Percentiles rank a stretch among this genome's conserved stretches.
Evolutionary conservation across 2,113 vertebrate genomes (phyloP).

Genomic region (Calyptommatus sinebrachiatus): DNA sequence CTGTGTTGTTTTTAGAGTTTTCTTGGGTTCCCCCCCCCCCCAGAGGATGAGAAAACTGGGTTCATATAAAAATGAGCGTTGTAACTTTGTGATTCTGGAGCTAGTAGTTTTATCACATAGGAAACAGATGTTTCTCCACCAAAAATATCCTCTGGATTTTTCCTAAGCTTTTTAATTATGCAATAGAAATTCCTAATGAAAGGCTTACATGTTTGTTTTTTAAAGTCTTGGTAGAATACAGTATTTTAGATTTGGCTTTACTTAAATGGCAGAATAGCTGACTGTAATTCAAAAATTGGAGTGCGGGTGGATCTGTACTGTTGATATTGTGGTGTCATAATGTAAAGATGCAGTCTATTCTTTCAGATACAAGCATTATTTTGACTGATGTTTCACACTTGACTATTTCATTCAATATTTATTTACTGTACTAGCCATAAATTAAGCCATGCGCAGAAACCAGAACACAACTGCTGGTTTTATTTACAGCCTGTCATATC

Average conservation of each 20-base stretch:
- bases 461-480: conserved; percentile 37
- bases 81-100: conserved; percentile 35
- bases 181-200: conserved; percentile 53
- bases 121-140: conserved; percentile 17
- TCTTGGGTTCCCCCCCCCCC: too few species aligned
- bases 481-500: conserved; percentile 17
- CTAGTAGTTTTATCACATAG: conserved; percentile 52
- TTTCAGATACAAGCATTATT: too few species aligned
- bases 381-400: conserved; percentile 15
- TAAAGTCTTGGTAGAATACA: conserved; percentile 50
- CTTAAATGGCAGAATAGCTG: too few species aligned
- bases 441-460: conserved; percentile 29
- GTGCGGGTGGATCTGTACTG: too few species aligned
- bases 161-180: conserved; percentile 49
- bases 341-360: too few species aligned
- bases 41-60: too few species aligned
- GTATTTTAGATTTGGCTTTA: too few species aligned
- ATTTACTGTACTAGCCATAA: conserved; percentile 24
- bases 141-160: conserved; percentile 18
- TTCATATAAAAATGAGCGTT: conserved; percentile 56
- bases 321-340: too few species aligned
- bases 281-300: too few species aligned
- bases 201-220: conserved; percentile 38
- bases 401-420: conserved; percentile 33
- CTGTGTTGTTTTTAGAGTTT: too few species aligned